phyloP scores from a whole-genome alignment of 2,113 vertebrate genomes.

The Halcyon senegalensis region DNA sequence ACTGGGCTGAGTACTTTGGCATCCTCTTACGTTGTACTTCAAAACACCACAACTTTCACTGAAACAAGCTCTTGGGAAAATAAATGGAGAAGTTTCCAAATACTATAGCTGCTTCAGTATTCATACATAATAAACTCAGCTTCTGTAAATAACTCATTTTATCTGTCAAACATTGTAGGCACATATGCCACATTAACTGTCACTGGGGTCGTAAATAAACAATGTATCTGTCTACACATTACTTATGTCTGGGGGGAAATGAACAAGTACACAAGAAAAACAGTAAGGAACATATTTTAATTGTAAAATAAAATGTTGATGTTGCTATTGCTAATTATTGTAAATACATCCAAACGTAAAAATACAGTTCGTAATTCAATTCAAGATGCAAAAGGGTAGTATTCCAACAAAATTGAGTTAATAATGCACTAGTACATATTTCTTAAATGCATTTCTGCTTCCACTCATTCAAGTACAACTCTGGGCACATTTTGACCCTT shows the following conservation, averaged over 20 bases:
- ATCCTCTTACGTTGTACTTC: neutral
- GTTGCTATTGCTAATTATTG: constrained; percentile 39
- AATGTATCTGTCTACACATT: constrained; percentile 51
- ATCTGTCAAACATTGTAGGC: constrained; percentile 52
- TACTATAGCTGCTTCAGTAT: constrained; percentile 6
- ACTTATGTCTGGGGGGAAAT: constrained; percentile 42
- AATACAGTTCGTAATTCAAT: neutral
- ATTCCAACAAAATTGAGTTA: neutral
- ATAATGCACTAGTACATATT: neutral
- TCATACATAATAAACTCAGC: constrained; percentile 59
- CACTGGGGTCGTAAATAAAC: constrained; percentile 56
- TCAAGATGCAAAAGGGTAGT: neutral
- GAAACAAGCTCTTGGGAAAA: constrained; percentile 28
- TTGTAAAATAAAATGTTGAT: neutral
- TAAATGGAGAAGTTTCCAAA: constrained; percentile 27
- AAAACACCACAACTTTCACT: neutral
- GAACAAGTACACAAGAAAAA: constrained; percentile 27
- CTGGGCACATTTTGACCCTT: neutral
- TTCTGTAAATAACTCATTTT: constrained; percentile 70
- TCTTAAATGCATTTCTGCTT: neutral
- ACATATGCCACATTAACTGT: constrained; percentile 52
- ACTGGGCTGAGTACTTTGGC: neutral
- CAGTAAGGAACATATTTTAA: constrained; percentile 9
- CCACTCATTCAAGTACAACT: neutral
- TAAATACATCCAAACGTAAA: neutral